Evolutionary conservation across 2,888 invertebrate genomes (phyloP), one percentile per base, ranked within the genome.

Genomic region (Ectemnius cavifrons): DNA sequence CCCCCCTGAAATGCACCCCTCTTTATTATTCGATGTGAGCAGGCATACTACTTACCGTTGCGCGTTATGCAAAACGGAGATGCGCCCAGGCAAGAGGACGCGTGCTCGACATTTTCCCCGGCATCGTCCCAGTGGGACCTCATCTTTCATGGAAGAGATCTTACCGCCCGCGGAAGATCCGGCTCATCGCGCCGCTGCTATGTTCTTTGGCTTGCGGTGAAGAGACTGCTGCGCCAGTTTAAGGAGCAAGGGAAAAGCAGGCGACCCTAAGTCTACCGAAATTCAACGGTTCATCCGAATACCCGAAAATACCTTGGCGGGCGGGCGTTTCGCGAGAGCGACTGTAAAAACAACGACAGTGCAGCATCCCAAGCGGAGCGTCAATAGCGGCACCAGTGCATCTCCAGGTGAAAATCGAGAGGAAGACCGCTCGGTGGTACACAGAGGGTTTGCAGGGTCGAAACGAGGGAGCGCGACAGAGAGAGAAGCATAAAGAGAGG

Each of bases 181-280:
- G 80, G 77, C 71, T 75, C 8, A 4, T 67, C 71, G 79, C 63
- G 23, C 2, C 23, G 57, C 70, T 63, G 75, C 73, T 1, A 37
- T 37, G 73, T 80, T 82, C 79, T 80, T 80, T 82, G 67, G 73
- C 80, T 82, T 82, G 80, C 80, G 80, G 80, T 64, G 63, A 45
- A 66, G n/a, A 69, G 52, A n/a, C 60, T 66, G 28, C 71, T 69
- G 23, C 37, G 23, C 62, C 37, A 11, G 8, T 11, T 8, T 37
- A 52, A 62, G 45, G 28, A 45, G 59, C 47, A 56, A 60, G 64
- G 72, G 68, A 49, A 64, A 28, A 16, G 49, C 47, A 0, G 16
- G 52, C 52, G 16, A 52, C 37, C 37, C 8, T 37, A 37, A 37
- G 8, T 37, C 37, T 37, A 11, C 8, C 8, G 37, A 37, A 37